Percentiles rank a stretch among this genome's conserved stretches.
These are phyloP conservation scores for Noctua fimbriata DNA, from an alignment of 2,888 invertebrate genomes.

Conservation along the genomic window DNA sequence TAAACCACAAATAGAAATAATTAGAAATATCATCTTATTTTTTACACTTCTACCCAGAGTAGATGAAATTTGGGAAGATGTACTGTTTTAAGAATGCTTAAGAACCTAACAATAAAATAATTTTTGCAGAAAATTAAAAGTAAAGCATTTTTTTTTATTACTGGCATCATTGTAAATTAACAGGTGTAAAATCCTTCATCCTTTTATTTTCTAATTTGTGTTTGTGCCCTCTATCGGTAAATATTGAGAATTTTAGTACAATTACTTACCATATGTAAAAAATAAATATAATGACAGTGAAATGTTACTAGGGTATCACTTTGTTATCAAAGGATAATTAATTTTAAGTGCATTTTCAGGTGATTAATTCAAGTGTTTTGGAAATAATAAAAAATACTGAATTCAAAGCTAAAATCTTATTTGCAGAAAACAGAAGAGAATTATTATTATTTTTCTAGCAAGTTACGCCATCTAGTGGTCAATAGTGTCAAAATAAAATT, in stretches of 20 bases:
- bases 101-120: background rate
- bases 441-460: background rate
- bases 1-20: background rate
- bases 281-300: slow-evolving; percentile 3
- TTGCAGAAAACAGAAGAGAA: background rate
- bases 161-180: slow-evolving; percentile 49
- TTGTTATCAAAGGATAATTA: background rate
- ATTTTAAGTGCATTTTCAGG: rapidly evolving
- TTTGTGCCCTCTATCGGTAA: slow-evolving; percentile 67
- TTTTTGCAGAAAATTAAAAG: background rate
- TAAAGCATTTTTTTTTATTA: slow-evolving; percentile 26
- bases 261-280: slow-evolving; percentile 51
- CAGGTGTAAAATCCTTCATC: slow-evolving; percentile 58
- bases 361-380: rapidly evolving
- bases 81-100: slow-evolving; percentile 15
- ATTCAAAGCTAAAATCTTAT: background rate
- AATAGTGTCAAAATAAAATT: slow-evolving; percentile 74
- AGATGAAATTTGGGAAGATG: background rate
- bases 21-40: background rate
- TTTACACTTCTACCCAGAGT: background rate
- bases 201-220: slow-evolving; percentile 40
- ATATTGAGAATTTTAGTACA: background rate
- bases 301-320: slow-evolving; percentile 43
- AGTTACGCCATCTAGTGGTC: slow-evolving; percentile 78
- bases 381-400: background rate